A percentile compares a stretch with the other conserved stretches of the same genome.
Evolutionary conservation across 92 coral and sea anemone species (phyloP).

Genomic region (Zoanthus sansibaricus): DNA sequence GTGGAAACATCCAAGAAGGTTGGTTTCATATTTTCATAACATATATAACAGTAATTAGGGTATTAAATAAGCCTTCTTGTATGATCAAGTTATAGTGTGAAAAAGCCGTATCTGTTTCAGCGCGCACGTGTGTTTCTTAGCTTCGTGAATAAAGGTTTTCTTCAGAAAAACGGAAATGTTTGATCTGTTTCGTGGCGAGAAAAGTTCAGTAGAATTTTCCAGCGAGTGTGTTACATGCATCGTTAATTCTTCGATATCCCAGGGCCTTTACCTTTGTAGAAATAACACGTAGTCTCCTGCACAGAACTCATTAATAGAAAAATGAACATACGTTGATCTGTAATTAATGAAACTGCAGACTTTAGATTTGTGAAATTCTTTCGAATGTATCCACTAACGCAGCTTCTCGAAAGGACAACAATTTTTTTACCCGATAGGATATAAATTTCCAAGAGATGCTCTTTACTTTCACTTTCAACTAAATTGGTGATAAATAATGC

Average conservation of each 20-base stretch:
- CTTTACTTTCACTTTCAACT: neutral
- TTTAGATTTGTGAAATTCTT: neutral
- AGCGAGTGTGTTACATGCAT: neutral
- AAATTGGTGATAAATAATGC: neutral
- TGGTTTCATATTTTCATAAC: neutral
- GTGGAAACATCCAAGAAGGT: conserved; percentile 46
- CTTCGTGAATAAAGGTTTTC: neutral
- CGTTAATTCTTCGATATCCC: neutral
- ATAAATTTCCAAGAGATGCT: neutral
- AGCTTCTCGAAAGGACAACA: neutral
- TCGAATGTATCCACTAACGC: neutral
- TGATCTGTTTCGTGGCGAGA: neutral
- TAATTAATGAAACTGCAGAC: neutral
- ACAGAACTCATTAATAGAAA: neutral
- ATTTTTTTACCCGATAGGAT: neutral
- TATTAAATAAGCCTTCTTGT: neutral
- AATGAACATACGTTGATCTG: neutral
- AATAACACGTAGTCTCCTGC: no score
- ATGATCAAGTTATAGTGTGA: no score
- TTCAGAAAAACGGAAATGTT: neutral
- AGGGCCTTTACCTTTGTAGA: no score
- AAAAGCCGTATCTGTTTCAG: neutral
- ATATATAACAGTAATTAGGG: neutral
- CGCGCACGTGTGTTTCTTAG: conserved; percentile 26
- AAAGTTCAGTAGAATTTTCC: neutral